Conservation (phyloP, 2,888 invertebrate genomes). For the Protodeltote pygarga region DNA sequence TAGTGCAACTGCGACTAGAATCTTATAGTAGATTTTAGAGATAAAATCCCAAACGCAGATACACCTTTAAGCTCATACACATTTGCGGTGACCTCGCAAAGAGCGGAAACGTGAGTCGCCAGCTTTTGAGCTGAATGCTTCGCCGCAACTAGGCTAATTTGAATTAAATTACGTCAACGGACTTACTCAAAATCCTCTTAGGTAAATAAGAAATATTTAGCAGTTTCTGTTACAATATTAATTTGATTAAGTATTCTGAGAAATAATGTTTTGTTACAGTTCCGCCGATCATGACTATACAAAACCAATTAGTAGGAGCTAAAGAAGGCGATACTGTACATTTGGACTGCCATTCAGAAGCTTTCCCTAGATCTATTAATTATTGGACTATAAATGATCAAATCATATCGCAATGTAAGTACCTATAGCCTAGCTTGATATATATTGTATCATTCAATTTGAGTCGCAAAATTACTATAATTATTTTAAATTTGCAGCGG, state of each 20-base stretch:
- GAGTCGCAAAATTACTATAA: slow-evolving; percentile 9
- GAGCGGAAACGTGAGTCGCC: slow-evolving; percentile 44
- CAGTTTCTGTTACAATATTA: too few relatives aligned
- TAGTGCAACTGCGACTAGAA: slow-evolving; percentile 31
- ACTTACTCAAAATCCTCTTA: slow-evolving; percentile 23
- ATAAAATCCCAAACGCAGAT: slow-evolving; percentile 39
- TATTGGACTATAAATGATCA: slow-evolving; percentile 92
- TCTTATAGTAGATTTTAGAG: slow-evolving; percentile 33
- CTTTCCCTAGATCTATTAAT: slow-evolving; percentile 92
- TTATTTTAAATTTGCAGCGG: slow-evolving; percentile 63
- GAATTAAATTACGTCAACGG: slow-evolving; percentile 40
- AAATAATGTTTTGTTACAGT: slow-evolving; percentile 82
- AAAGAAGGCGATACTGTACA: slow-evolving; percentile 90
- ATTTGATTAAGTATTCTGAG: too few relatives aligned
- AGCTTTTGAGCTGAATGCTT: slow-evolving; percentile 36
- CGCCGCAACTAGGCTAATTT: slow-evolving; percentile 46
- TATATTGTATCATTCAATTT: slow-evolving; percentile 4
- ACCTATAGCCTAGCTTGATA: slow-evolving; percentile 9
- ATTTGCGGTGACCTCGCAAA: slow-evolving; percentile 35
- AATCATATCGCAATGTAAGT: slow-evolving; percentile 90
- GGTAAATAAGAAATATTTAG: too few relatives aligned
- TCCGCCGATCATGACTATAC: slow-evolving; percentile 92
- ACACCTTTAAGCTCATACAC: slow-evolving; percentile 34
- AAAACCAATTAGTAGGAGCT: slow-evolving; percentile 92
- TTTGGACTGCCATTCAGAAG: slow-evolving; percentile 92